A percentile compares a stretch with the other conserved stretches of the same genome.
These are phyloP conservation scores for Borostomias antarcticus DNA, from an alignment of 2,797 vertebrate genomes.

Conservation along the genomic window DNA sequence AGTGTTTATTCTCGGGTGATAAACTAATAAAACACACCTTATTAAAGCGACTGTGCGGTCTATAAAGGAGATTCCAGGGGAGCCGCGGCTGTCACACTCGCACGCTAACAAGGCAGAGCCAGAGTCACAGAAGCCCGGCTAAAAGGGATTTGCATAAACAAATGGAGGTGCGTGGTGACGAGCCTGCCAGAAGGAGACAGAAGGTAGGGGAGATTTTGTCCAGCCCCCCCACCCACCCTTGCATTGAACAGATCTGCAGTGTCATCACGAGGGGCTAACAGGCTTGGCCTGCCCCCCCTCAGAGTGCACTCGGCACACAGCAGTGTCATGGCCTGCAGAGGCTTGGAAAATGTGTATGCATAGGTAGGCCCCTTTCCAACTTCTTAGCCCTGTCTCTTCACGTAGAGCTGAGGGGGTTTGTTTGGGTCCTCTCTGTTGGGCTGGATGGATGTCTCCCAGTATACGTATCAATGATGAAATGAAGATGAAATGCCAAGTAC, in stretches of 20 bases:
- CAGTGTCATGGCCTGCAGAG: conserved; percentile 39
- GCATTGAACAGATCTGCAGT: conserved; percentile 32
- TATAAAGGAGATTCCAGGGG: conserved; percentile 56
- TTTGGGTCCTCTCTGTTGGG: conserved; percentile 20
- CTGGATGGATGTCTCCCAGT: conserved; percentile 3
- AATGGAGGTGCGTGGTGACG: too few species aligned
- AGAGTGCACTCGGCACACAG: conserved; percentile 45
- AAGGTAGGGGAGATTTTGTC: conserved; percentile 34
- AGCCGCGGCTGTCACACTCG: conserved; percentile 55
- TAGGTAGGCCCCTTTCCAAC: conserved; percentile 11
- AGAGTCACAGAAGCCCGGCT: conserved; percentile 34
- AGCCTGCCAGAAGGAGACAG: conserved; percentile 26
- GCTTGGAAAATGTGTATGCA: conserved; percentile 33
- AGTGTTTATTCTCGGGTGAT: conserved; percentile 62
- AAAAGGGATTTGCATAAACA: conserved; percentile 53
- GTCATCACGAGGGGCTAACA: conserved; percentile 56
- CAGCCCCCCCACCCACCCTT: conserved; percentile 5
- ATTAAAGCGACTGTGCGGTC: conserved; percentile 62
- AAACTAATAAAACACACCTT: conserved; percentile 63
- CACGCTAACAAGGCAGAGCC: conserved; percentile 43
- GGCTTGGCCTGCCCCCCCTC: conserved; percentile 59
- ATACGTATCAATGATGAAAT: too few species aligned
- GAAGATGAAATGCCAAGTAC: conserved; percentile 18
- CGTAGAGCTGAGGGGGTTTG: conserved; percentile 44
- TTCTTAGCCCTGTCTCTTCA: conserved; percentile 26